Evolutionary conservation across 2,888 invertebrate species (phyloP).

Genomic region (Tholera decimalis): DNA sequence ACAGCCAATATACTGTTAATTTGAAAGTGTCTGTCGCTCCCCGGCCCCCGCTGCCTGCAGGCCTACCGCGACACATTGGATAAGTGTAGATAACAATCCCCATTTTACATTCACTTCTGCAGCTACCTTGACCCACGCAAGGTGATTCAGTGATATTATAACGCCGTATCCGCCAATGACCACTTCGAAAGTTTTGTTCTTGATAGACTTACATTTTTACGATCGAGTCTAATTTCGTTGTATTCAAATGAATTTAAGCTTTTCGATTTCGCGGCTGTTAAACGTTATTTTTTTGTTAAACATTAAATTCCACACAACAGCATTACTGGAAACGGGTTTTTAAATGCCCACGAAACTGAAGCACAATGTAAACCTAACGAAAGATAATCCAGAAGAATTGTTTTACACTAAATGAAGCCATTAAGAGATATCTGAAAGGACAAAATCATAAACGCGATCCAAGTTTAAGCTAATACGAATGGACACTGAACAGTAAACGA

Average conservation of each 20-base stretch:
- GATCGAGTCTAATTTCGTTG: constrained; percentile 39
- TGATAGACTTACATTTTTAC: constrained; percentile 47
- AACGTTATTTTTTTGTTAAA: constrained; percentile 12
- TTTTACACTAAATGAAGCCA: neutral
- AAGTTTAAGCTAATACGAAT: constrained; percentile 29
- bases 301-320: constrained; percentile 2
- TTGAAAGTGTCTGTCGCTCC: constrained; percentile 64
- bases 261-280: constrained; percentile 33
- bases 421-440: constrained; percentile 5
- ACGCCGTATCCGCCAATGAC: constrained; percentile 85
- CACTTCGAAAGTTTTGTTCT: constrained; percentile 80
- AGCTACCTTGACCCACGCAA: constrained; percentile 89
- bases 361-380: neutral
- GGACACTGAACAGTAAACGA: constrained; percentile 31
- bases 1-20: constrained; percentile 47
- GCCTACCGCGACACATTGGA: constrained; percentile 67
- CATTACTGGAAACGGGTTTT: neutral
- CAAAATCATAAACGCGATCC: constrained; percentile 26
- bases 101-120: constrained; percentile 87
- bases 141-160: constrained; percentile 89
- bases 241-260: constrained; percentile 36
- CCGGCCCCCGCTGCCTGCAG: constrained; percentile 36
- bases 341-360: neutral
- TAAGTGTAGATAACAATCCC: constrained; percentile 78
- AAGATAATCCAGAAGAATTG: constrained; percentile 6